Evolutionary conservation across 2,888 invertebrate genomes (phyloP).

Genomic region (Hymenopus coronatus): DNA sequence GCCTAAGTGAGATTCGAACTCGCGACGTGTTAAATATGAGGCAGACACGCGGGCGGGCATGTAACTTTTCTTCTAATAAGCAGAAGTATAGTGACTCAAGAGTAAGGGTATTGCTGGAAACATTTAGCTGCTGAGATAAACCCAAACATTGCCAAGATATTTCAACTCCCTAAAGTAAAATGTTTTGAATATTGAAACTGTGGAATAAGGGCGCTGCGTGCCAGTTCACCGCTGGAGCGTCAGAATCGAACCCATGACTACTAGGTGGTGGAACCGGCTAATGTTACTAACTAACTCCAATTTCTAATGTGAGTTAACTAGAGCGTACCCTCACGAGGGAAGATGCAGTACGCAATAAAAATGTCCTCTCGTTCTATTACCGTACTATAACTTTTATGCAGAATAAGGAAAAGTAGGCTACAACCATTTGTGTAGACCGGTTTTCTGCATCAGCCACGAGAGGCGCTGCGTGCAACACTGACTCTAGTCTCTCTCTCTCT

Average conservation of each 20-base stretch:
- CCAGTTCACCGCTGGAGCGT: neutral
- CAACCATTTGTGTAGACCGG: slow-evolving; percentile 14
- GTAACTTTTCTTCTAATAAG: too few species aligned
- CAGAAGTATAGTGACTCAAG: too few species aligned
- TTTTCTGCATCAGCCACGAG: neutral
- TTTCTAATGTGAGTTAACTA: neutral
- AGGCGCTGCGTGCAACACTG: neutral
- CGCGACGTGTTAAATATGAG: too few species aligned
- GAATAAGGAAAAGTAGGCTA: slow-evolving; percentile 30
- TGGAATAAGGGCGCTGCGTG: too few species aligned
- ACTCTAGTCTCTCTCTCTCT: neutral
- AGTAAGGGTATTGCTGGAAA: too few species aligned
- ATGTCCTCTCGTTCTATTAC: neutral
- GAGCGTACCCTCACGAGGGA: neutral
- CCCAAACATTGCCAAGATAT: too few species aligned
- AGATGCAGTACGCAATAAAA: neutral
- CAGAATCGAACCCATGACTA: neutral
- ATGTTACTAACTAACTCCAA: neutral
- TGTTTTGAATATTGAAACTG: too few species aligned
- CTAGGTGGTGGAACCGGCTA: neutral
- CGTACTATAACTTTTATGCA: slow-evolving; percentile 15
- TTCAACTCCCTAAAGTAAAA: too few species aligned
- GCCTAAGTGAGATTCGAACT: too few species aligned
- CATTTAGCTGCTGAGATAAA: too few species aligned
- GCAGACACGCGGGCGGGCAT: too few species aligned